A percentile compares a stretch with the other conserved stretches of the same genome.
phyloP scores from a whole-genome alignment of 2,888 invertebrate genomes.

The Polydesmus complanatus region DNA sequence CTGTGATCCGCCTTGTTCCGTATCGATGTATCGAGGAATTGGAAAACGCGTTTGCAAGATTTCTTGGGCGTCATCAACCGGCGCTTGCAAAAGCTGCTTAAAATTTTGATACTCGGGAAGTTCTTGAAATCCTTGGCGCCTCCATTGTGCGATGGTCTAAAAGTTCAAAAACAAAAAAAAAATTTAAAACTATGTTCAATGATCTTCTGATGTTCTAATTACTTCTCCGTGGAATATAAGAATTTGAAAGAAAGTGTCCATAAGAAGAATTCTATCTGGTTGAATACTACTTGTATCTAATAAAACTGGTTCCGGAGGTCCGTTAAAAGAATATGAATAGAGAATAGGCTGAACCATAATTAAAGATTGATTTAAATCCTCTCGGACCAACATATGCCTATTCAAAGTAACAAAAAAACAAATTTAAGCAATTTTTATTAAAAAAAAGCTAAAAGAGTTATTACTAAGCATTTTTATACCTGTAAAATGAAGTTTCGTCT shows the following conservation, averaged over 20 bases:
- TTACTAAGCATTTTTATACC: slow-evolving; percentile 36
- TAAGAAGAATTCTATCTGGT: slow-evolving; percentile 88
- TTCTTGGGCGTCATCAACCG: slow-evolving; percentile 93
- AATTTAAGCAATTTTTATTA: neutral
- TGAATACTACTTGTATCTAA: slow-evolving; percentile 95
- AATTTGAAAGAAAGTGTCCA: slow-evolving; percentile 99
- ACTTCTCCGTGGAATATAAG: slow-evolving; percentile 98
- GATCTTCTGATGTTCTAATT: slow-evolving; percentile 20
- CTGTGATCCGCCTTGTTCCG: slow-evolving; percentile 98
- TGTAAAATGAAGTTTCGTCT: slow-evolving; percentile 97
- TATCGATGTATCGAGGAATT: slow-evolving; percentile 96
- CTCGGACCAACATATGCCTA: slow-evolving; percentile 92
- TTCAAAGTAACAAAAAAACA: too few relatives aligned
- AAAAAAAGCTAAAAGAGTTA: neutral
- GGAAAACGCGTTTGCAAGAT: slow-evolving; percentile 93
- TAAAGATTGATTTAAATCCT: slow-evolving; percentile 90
- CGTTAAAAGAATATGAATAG: slow-evolving; percentile 96
- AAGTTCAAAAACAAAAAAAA: slow-evolving; percentile 15
- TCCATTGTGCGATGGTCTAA: slow-evolving; percentile 95
- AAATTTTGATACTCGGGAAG: slow-evolving; percentile 96
- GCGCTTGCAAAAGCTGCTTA: slow-evolving; percentile 86
- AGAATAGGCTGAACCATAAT: slow-evolving; percentile 99
- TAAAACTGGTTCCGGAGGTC: slow-evolving; percentile 91
- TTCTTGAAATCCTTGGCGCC: slow-evolving; percentile 86
- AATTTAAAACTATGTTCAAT: neutral